Evolutionary conservation across 2,113 vertebrate species (phyloP).

Genomic region (Poeciliopsis turrubarensis): DNA sequence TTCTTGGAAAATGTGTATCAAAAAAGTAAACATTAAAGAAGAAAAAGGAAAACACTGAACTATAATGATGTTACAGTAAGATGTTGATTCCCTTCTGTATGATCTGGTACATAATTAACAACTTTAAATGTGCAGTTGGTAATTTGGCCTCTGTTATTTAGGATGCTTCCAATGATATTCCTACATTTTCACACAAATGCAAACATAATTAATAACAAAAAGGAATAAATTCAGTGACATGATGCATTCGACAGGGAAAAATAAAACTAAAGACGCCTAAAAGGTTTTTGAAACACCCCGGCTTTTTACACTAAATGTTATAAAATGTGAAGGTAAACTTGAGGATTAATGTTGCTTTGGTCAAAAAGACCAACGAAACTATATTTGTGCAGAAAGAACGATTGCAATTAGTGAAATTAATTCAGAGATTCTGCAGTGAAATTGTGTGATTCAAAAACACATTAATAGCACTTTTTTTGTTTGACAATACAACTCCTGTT

Average conservation of each 20-base stretch:
- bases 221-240: not conserved
- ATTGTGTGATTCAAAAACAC: not conserved
- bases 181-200: not conserved
- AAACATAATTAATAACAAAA: slow-evolving; percentile 1
- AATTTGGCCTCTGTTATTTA: slow-evolving; percentile 29
- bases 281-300: not conserved
- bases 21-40: not conserved
- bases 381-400: not conserved
- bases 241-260: not conserved
- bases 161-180: slow-evolving; percentile 7
- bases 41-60: slow-evolving; percentile 10
- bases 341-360: not conserved
- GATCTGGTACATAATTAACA: slow-evolving; percentile 11
- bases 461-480: slow-evolving; percentile 22
- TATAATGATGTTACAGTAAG: not conserved
- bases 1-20: slow-evolving; percentile 35
- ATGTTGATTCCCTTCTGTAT: slow-evolving; percentile 38
- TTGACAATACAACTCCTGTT: not conserved
- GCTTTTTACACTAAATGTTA: slow-evolving; percentile 2
- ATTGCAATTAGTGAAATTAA: slow-evolving; percentile 19
- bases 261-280: not conserved
- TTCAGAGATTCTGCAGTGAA: slow-evolving; percentile 14
- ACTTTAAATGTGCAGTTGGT: slow-evolving; percentile 14
- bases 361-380: not conserved
- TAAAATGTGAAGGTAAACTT: not conserved